Conservation (phyloP, 2,888 invertebrate genomes). For the Epsilonema sp. region DNA sequence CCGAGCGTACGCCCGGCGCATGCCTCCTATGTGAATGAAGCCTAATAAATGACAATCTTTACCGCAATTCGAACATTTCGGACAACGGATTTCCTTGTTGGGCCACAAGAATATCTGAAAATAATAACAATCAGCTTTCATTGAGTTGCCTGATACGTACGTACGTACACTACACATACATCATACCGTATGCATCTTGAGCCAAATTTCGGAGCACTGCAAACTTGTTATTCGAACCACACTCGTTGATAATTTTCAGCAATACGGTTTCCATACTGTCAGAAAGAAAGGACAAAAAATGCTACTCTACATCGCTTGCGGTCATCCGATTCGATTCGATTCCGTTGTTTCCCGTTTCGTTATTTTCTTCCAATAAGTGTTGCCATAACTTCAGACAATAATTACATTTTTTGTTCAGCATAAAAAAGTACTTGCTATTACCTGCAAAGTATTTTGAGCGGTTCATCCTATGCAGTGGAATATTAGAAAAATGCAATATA, state of each 20-base stretch:
- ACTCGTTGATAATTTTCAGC: constrained; percentile 61
- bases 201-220: constrained; percentile 55
- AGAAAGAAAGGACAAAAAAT: too few species aligned
- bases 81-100: constrained; percentile 54
- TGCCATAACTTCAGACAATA: too few species aligned
- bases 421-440: too few species aligned
- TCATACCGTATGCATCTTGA: constrained; percentile 63
- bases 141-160: constrained; percentile 1
- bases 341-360: too few species aligned
- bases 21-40: not conserved
- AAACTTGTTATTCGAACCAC: constrained; percentile 54
- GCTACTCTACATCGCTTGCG: too few species aligned
- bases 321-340: too few species aligned
- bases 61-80: constrained; percentile 57
- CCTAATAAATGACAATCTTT: not conserved
- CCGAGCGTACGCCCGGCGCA: too few species aligned
- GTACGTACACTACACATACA: constrained; percentile 12
- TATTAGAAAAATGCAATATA: too few species aligned
- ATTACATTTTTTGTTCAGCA: too few species aligned
- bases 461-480: too few species aligned
- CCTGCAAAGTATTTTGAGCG: too few species aligned
- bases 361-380: too few species aligned
- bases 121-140: constrained; percentile 9
- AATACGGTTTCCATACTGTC: constrained; percentile 84
- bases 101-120: constrained; percentile 53